Evolutionary conservation across 2,888 invertebrate genomes (phyloP), one percentile per base, ranked within the genome.

Genomic region (Venustoraphidia nigricollis): DNA sequence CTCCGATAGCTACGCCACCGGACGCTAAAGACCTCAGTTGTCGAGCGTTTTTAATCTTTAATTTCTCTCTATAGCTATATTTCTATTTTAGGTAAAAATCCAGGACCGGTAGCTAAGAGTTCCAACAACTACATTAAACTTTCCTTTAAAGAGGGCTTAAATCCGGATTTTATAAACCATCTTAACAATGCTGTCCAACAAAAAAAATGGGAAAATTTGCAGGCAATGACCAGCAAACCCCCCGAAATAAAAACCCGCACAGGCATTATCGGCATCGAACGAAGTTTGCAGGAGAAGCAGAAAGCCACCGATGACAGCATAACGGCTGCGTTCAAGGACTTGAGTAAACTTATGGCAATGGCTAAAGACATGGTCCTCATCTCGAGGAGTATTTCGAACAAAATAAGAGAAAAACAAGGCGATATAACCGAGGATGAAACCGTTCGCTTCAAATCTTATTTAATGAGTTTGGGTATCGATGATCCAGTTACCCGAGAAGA

Each of bases 341-440:
- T 98, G 47, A 86, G 75, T 59, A 89, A 91, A 59, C 72, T 98
- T 3, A 98, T 99, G 89, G 80, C 79, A 48, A 91, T 90, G 79
- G 97, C 97, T 0, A 90, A 94, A 65, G 95, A 97, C 56, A 98
- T 98, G 98, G 97, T 98, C 41, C 69, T 73, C 1, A 70, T 98
- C 54, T 91, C 96, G 0, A 90, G 90, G 64, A 84, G 77, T 55
- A 96, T 98, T 59, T 91, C 96, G 34, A 78, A 76, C 44, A 95
- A 92, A 73, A 91, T 98, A 58, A 81, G 85, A 64, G 91, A 93
- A 58, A 86, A 88, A 62, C 90, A 94, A 71, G 95, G 94, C 40
- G 90, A 92, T 60, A 90, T 96, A 54, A 91, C 92, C 4, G 94
- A 96, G 66, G 96, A 98, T 69, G 97, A 97, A 71, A 97, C 97